A percentile compares a stretch with the other conserved stretches of the same genome.
phyloP scores from a whole-genome alignment of 2,888 invertebrate species.

The Agonopterix alstromeriana region DNA sequence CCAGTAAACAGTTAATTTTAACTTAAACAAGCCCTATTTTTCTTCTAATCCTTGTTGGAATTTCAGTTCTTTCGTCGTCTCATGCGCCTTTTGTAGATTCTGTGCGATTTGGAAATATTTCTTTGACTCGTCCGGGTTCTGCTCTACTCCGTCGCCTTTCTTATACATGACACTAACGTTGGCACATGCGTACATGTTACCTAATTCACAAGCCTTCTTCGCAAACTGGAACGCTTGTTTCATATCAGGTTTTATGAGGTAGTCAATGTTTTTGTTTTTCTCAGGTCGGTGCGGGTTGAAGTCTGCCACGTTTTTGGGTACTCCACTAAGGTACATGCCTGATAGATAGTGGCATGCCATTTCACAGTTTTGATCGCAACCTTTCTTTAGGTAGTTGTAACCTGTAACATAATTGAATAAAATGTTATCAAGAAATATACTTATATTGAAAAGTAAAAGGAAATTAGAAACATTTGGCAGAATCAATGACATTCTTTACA shows the following conservation, averaged over 20 bases:
- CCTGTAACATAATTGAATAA: conserved; percentile 44
- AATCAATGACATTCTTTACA: no score
- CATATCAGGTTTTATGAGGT: conserved; percentile 80
- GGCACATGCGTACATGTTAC: conserved; percentile 91
- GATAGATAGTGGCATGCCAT: conserved; percentile 89
- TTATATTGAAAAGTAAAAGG: not conserved
- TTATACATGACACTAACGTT: conserved; percentile 93
- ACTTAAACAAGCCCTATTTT: conserved; percentile 15
- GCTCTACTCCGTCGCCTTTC: conserved; percentile 88
- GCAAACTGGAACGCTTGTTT: conserved; percentile 87
- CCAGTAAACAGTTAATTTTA: no score
- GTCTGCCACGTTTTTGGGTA: conserved; percentile 75
- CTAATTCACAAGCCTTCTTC: conserved; percentile 87
- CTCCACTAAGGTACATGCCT: conserved; percentile 86
- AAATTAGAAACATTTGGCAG: not conserved
- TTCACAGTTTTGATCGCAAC: conserved; percentile 76
- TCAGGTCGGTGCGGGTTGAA: conserved; percentile 52
- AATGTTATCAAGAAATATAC: not conserved
- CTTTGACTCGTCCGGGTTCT: conserved; percentile 82
- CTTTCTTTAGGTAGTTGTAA: conserved; percentile 77
- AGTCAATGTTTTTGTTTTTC: conserved; percentile 66
- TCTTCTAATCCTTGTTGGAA: conserved; percentile 75
- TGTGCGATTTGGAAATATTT: conserved; percentile 83
- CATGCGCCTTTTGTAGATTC: conserved; percentile 82
- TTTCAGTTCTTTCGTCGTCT: conserved; percentile 67